Conservation (phyloP, 2,113 vertebrate species). For the Rhea americana region DNA sequence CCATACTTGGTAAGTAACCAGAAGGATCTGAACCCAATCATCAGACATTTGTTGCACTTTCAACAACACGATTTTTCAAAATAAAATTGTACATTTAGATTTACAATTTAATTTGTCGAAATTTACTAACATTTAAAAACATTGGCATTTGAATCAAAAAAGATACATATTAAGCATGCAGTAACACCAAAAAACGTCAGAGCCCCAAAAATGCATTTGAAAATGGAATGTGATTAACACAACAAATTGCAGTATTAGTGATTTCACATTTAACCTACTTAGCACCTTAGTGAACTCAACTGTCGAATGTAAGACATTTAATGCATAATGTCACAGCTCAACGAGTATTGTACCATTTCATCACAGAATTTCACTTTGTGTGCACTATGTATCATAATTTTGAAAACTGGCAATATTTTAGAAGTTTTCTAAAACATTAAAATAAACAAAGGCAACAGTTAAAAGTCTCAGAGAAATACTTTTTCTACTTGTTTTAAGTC, state of each 20-base stretch:
- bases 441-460: conserved; percentile 70
- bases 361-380: conserved; percentile 33
- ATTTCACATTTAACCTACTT: conserved; percentile 79
- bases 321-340: conserved; percentile 67
- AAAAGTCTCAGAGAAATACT: conserved; percentile 65
- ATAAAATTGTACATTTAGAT: conserved; percentile 80
- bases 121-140: conserved; percentile 80
- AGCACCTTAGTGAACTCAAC: conserved; percentile 79
- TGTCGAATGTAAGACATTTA: conserved; percentile 66
- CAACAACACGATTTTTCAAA: conserved; percentile 80
- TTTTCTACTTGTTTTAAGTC: conserved; percentile 56
- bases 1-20: conserved; percentile 71
- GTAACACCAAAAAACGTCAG: conserved; percentile 74
- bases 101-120: conserved; percentile 79
- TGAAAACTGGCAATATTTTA: conserved; percentile 50
- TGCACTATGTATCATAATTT: conserved; percentile 48
- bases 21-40: conserved; percentile 74
- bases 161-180: conserved; percentile 76
- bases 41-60: conserved; percentile 78
- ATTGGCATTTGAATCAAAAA: conserved; percentile 76
- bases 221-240: conserved; percentile 71
- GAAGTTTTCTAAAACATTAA: conserved; percentile 64
- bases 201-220: conserved; percentile 68
- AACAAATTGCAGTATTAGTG: conserved; percentile 59
- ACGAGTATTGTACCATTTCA: conserved; percentile 60